Evolutionary conservation across 2,797 vertebrate genomes (phyloP), one percentile per base, ranked within the genome.

Genomic region (Sebastes trivittatus): DNA sequence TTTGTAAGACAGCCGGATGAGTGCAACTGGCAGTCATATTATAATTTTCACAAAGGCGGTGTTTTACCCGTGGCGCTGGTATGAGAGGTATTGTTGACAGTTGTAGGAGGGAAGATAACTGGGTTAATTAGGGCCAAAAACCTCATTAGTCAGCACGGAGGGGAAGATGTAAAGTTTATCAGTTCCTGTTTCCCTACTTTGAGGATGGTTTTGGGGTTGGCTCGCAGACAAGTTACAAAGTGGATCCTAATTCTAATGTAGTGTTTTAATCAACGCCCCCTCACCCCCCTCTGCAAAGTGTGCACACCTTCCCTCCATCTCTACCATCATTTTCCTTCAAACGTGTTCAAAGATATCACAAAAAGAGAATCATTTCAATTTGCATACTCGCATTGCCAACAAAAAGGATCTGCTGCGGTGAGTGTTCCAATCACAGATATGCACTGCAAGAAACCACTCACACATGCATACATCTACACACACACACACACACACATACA

Each of bases 41-140:
- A 89, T 88, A 84, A 88, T 92, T 89, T 89, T 86, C 88, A 94
- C 90, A 93, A 91, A 91, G 90, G 87, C 86, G 70, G 85, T 68
- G 77, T 85, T 87, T 87, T 76, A 88, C 91, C 92, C 69, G 64
- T 55, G 89, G 89, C 87, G 36, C 65, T 75, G 72, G 72, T 79
- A 87, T 80, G 83, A 94, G 92, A 90, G 89, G 84, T 87, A 87
- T 89, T 91, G 93, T 94, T 95, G 94, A 95, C 94, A 94, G 91
- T 95, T 87, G 90, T 89, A 90, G 93, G 72, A 83, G 89, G 74
- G 75, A 89, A 90, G 88, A 93, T 93, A 96, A 93, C 89, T 94
- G 87, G 91, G 93, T 95, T 96, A 95, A 96, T 96, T 95, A 95
- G 91, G 90, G 92, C 92, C 93, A 94, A 91, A 91, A 93, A 89